Base-by-base conservation (phyloP, 2,113 vertebrate genomes). In the Ophthalmolycus amberensis region DNA sequence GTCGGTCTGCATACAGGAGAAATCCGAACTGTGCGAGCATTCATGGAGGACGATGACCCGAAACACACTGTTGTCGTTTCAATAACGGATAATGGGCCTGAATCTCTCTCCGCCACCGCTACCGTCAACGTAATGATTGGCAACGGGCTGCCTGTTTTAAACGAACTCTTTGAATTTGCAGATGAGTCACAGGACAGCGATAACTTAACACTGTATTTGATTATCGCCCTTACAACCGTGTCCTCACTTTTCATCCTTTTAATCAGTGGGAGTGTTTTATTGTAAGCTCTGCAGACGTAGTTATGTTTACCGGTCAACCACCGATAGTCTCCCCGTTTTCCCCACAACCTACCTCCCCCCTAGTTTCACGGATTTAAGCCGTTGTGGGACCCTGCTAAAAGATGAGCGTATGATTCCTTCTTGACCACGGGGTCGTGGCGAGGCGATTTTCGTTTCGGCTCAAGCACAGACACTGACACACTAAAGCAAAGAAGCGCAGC, bases 381-480 rank as follows among this genome's bases (percentile, higher is more conserved):
- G 63, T 4, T 93, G 92, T 25, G 92, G 91, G 52, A 95, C 93
- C 8, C 78, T 94, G 48, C 72, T 94, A 18, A 92, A 92, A 25
- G 90, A 95, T 20, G 90, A 94, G 3, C 80, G 89, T 94, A 85
- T n/a, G 94, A 93, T 75, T 85, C 93, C 1, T 95, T 95, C 70
- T 46, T 94, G 84, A 94, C 94, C 75, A 94, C 92, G 0, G 89
- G 91, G 48, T 94, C 93, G 0, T 95, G 92, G 93, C 91, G 90
- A 80, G 92, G 94, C 1, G 94, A 94, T 58, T 95, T 95, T 54
- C 91, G 94, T 34, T 94, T 95, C 27, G 73, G 89, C 46, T 80
- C 88, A 22, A 92, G 82, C 64, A 89, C 93, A 74, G 94, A 95
- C 85, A 93, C 92, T 25, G 92, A 95, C 75, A 94, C 86, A 0